Evolutionary conservation across 2,113 vertebrate species (phyloP).

Genomic region (Lepus americanus): DNA sequence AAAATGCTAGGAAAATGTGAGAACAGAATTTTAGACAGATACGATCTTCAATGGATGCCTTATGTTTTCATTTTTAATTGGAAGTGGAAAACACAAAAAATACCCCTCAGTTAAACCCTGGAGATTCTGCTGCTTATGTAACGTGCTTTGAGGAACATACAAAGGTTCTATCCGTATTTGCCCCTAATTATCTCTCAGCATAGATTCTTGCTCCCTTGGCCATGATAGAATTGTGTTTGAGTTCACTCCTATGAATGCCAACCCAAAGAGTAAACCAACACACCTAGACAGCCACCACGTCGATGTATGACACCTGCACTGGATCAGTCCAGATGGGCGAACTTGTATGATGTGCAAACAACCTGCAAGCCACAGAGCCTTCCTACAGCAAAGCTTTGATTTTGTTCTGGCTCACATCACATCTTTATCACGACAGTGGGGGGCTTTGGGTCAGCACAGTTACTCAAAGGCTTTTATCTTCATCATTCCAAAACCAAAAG

Average conservation of each 20-base stretch:
- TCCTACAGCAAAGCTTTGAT: background rate
- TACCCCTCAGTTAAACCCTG: background rate
- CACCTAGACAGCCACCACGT: background rate
- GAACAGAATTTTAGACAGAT: background rate
- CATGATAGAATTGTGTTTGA: background rate
- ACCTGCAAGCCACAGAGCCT: background rate
- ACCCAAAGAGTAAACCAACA: background rate
- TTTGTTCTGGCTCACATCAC: background rate
- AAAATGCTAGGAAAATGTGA: background rate
- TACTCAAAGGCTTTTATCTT: background rate
- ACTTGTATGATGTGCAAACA: background rate
- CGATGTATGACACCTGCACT: background rate
- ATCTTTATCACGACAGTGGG: background rate
- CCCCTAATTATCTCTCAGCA: background rate
- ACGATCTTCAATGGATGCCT: background rate
- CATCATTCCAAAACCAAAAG: background rate
- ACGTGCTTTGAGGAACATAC: background rate
- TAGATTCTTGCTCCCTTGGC: background rate
- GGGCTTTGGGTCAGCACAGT: background rate
- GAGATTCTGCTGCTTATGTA: background rate
- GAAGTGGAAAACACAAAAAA: background rate
- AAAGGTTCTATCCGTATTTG: background rate
- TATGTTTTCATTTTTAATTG: background rate
- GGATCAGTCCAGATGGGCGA: background rate
- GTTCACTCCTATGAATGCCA: background rate